These are phyloP conservation scores for Silvanus unidentatus DNA, from an alignment of 2,888 invertebrate species.

Conservation along the genomic window DNA sequence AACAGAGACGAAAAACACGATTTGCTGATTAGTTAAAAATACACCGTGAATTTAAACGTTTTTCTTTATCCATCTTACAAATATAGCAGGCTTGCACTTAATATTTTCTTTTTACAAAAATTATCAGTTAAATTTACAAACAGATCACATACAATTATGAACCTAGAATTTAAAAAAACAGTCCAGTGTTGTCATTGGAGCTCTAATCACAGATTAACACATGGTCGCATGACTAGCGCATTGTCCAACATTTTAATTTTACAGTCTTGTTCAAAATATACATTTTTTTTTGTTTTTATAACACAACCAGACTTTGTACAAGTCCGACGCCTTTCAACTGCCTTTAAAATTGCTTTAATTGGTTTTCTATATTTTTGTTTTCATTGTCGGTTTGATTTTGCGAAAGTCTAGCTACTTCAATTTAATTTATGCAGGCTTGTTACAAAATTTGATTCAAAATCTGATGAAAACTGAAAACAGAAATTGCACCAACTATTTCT, in stretches of 20 bases:
- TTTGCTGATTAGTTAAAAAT: conserved; percentile 13
- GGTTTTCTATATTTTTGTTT: too few relatives aligned
- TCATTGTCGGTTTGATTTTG: too few relatives aligned
- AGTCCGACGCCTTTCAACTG: neutral
- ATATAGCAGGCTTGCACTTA: conserved; percentile 20
- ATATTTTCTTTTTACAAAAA: conserved; percentile 17
- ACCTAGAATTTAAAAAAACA: conserved; percentile 34
- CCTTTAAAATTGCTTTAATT: too few relatives aligned
- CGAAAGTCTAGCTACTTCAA: too few relatives aligned
- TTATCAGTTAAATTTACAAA: conserved; percentile 27
- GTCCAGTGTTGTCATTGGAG: conserved; percentile 44
- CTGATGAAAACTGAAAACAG: too few relatives aligned
- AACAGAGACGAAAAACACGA: too few relatives aligned
- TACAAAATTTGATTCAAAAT: too few relatives aligned
- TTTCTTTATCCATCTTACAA: conserved; percentile 1
- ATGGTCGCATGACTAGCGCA: conserved; percentile 48
- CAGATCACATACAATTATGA: conserved; percentile 41
- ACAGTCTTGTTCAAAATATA: conserved; percentile 31
- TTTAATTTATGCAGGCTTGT: too few relatives aligned
- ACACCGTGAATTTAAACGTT: neutral
- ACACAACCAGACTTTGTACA: neutral
- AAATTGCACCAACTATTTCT: too few relatives aligned
- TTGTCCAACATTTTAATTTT: conserved; percentile 37
- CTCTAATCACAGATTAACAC: conserved; percentile 48
- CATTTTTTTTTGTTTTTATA: conserved; percentile 25